A percentile compares a stretch with the other conserved stretches of the same genome.
phyloP scores from a whole-genome alignment of 2,888 invertebrate genomes.

The Eledone cirrhosa region DNA sequence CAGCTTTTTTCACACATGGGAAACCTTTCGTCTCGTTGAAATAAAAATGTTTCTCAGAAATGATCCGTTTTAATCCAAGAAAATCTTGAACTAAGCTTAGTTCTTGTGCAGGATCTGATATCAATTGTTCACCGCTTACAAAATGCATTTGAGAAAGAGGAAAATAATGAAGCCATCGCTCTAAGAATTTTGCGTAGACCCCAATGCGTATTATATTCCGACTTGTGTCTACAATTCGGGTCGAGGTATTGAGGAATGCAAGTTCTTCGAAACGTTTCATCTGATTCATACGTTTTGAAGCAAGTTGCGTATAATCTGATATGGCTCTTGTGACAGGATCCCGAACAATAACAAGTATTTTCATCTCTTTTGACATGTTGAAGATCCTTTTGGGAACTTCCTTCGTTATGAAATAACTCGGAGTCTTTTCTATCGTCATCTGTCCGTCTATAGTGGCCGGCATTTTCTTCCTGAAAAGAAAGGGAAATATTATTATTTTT shows the following conservation, averaged over 20 bases:
- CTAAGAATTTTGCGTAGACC: conserved; percentile 83
- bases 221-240: conserved; percentile 76
- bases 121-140: conserved; percentile 85
- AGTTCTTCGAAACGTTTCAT: conserved; percentile 68
- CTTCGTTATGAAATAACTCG: conserved; percentile 87
- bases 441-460: conserved; percentile 85
- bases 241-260: conserved; percentile 73
- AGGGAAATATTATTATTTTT: conserved; percentile 18
- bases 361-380: conserved; percentile 83
- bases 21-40: conserved; percentile 91
- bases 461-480: conserved; percentile 77
- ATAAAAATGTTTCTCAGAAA: conserved; percentile 89
- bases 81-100: conserved; percentile 86
- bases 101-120: conserved; percentile 86
- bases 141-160: conserved; percentile 82
- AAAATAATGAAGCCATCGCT: conserved; percentile 85
- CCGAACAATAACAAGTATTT: conserved; percentile 83
- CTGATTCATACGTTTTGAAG: conserved; percentile 69
- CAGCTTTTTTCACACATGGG: conserved; percentile 75
- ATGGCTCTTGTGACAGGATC: conserved; percentile 91
- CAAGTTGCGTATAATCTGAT: conserved; percentile 85
- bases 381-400: conserved; percentile 83
- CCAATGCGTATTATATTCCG: conserved; percentile 81
- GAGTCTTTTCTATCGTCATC: conserved; percentile 90
- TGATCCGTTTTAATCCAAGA: conserved; percentile 81